Evolutionary conservation across 2,113 vertebrate genomes (phyloP), one percentile per base, ranked within the genome.

Genomic region (Phrynosoma platyrhinos): DNA sequence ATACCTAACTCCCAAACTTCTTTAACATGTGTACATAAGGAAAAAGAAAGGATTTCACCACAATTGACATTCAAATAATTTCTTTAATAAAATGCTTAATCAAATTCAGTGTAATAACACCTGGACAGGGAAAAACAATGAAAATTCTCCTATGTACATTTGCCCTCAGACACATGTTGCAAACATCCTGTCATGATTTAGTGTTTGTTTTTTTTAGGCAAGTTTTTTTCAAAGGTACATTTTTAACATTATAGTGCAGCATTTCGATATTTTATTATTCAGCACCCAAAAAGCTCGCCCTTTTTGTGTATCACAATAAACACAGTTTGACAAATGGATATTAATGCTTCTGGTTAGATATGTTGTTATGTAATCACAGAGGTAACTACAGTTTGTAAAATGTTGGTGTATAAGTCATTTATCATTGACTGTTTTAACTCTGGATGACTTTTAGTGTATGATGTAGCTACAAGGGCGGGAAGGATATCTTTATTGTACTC

Each of bases 51-150:
- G 74, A 90, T 92, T 72, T 69, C 82, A 68, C 9, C 14, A 87
- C 88, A 91, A 96, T 91, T 94, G 93, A 94, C 94, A 32, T 89
- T 92, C 92, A 94, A 91, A 64, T 88, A 47, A 91, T 96, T 96
- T 97, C 94, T 97, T 97, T 95, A 96, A 95, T 95, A 92, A 93
- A 96, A 91, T 91, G 84, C 82, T 88, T 93, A 91, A 84, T 87
- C 90, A 89, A 89, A 84, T 92, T 87, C 82, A 87, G 93, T 94
- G 92, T 5, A 85, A 89, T 89, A 82, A 66, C 0, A 87, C 86
- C 82, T 81, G 69, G 1, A 62, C 90, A 52, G 9, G 79, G 88
- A 89, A 36, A 47, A 42, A 74, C 80, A 71, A 23, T 12, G 8
- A 90, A 76, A 84, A 86, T 88, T 13, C 62, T 86, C 71, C 71